A percentile compares a stretch with the other conserved stretches of the same genome.
Evolutionary conservation across 2,888 invertebrate genomes (phyloP).

Genomic region (Drosophila pegasa): DNA sequence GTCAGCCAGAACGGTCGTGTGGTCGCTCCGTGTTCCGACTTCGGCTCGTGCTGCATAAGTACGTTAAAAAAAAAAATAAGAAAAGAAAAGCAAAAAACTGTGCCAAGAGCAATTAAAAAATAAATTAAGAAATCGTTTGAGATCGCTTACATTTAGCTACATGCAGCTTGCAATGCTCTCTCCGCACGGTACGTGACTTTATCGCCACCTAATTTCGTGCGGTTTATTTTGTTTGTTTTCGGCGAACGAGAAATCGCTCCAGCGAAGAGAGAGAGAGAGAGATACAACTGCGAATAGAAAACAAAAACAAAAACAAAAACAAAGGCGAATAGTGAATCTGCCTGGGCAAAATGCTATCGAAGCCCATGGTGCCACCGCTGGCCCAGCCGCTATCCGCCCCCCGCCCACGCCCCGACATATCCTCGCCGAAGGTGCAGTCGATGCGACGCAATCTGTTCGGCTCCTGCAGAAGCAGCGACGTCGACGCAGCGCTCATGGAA

Average conservation of each 20-base stretch:
- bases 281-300: conserved; percentile 10
- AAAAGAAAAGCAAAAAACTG: conserved; percentile 21
- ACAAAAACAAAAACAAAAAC: conserved; percentile 14
- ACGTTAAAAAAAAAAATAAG: conserved; percentile 2
- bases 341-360: conserved; percentile 9
- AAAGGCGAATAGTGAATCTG: conserved; percentile 7
- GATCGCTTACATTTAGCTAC: conserved; percentile 23
- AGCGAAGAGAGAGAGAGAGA: conserved; percentile 49
- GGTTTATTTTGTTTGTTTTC: conserved; percentile 28
- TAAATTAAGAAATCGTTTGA: conserved; percentile 24
- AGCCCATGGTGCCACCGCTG: conserved; percentile 24
- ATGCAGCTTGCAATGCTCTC: conserved; percentile 60
- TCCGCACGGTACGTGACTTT: conserved; percentile 50
- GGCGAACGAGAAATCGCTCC: conserved; percentile 39
- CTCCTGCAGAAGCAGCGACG: not conserved
- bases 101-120: conserved; percentile 21
- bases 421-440: not conserved
- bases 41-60: conserved; percentile 10
- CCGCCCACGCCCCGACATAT: conserved; percentile 4
- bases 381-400: not conserved
- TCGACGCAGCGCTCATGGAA: conserved; percentile 8
- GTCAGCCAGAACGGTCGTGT: not conserved
- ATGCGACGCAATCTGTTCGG: conserved; percentile 40
- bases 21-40: not conserved
- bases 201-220: conserved; percentile 39